These are phyloP conservation scores for Acrobasis consociella DNA, from an alignment of 2,888 invertebrate species.

Conservation along the genomic window DNA sequence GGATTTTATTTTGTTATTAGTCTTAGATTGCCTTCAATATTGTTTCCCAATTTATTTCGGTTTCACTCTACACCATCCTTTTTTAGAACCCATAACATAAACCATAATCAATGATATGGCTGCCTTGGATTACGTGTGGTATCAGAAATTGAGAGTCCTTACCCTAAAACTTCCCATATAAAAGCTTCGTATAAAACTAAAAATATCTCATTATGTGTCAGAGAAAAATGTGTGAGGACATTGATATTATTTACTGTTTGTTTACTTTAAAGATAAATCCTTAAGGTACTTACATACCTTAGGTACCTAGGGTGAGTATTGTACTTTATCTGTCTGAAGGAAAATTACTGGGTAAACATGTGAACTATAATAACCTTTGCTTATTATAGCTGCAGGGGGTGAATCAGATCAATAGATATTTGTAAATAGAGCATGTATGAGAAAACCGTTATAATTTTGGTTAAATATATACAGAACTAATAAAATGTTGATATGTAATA, in stretches of 20 bases:
- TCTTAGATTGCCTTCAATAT: too few relatives aligned
- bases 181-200: not conserved
- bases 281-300: slow-evolving; percentile 16
- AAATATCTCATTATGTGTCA: not conserved
- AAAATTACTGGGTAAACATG: slow-evolving; percentile 15
- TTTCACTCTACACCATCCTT: too few relatives aligned
- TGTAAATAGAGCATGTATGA: not conserved
- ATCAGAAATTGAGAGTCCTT: too few relatives aligned
- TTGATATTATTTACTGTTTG: not conserved
- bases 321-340: slow-evolving; percentile 15
- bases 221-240: slow-evolving; percentile 2
- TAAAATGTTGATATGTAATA: too few relatives aligned
- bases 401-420: not conserved
- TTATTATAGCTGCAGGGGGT: slow-evolving; percentile 4
- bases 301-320: slow-evolving; percentile 7
- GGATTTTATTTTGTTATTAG: too few relatives aligned
- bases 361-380: not conserved
- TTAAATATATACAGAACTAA: too few relatives aligned
- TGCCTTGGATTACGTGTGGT: too few relatives aligned
- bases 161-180: too few relatives aligned
- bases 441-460: too few relatives aligned
- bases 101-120: too few relatives aligned
- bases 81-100: too few relatives aligned
- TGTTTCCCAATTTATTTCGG: too few relatives aligned
- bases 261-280: slow-evolving; percentile 12